A percentile compares a stretch with the other conserved stretches of the same genome.
Evolutionary conservation across 2,888 invertebrate genomes (phyloP).

Genomic region (Lydus trimaculatus): DNA sequence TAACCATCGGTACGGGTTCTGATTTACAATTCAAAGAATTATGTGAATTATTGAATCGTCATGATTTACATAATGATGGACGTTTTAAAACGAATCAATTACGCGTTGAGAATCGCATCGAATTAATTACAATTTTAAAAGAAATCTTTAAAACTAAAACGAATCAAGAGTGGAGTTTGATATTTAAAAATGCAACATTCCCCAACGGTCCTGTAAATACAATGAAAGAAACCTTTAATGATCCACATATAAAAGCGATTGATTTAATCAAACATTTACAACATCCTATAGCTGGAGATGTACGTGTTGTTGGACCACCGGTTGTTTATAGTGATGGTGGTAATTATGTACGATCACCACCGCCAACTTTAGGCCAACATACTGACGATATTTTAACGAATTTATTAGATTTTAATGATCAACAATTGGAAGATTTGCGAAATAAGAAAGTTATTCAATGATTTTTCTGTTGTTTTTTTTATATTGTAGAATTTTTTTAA

Average conservation of each 20-base stretch:
- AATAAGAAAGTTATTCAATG: constrained; percentile 61
- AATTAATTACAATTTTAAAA: constrained; percentile 70
- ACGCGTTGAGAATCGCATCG: constrained; percentile 79
- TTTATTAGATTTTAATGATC: constrained; percentile 69
- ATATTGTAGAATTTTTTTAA: constrained; percentile 3
- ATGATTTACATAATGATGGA: constrained; percentile 68
- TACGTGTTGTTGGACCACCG: constrained; percentile 87
- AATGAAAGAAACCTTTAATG: constrained; percentile 84
- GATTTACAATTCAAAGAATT: constrained; percentile 80
- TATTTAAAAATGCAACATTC: constrained; percentile 78
- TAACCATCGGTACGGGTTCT: constrained; percentile 89
- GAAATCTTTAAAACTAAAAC: constrained; percentile 68
- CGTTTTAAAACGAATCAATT: constrained; percentile 75
- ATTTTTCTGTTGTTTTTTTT: constrained; percentile 12
- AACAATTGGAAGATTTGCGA: constrained; percentile 65
- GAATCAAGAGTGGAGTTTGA: constrained; percentile 75
- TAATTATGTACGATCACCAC: constrained; percentile 75
- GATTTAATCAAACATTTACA: constrained; percentile 75
- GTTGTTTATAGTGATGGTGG: constrained; percentile 79
- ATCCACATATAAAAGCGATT: constrained; percentile 82
- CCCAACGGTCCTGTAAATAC: constrained; percentile 92
- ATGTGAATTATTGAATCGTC: constrained; percentile 69
- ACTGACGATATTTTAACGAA: constrained; percentile 77
- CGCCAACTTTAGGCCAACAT: constrained; percentile 89
- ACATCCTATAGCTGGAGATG: constrained; percentile 73